Evolutionary conservation across 2,113 vertebrate species (phyloP).

Genomic region (Gymnobelideus leadbeateri): DNA sequence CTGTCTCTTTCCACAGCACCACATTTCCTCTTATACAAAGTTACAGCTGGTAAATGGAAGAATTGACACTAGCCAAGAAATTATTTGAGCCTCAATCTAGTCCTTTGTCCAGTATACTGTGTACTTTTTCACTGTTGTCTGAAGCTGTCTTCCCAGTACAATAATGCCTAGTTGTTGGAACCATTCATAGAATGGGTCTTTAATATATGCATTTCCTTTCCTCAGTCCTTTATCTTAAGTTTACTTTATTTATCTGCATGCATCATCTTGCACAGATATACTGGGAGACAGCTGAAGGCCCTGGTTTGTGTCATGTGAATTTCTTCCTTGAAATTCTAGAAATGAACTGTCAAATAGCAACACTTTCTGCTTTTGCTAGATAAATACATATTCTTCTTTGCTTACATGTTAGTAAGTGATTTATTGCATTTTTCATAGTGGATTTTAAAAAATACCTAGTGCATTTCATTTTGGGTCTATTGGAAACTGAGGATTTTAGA

Average conservation of each 20-base stretch:
- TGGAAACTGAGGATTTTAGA: slow-evolving; percentile 54
- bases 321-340: slow-evolving; percentile 6
- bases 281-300: neutral
- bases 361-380: slow-evolving; percentile 13
- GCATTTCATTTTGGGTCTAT: neutral
- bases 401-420: slow-evolving; percentile 2
- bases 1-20: neutral
- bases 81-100: neutral
- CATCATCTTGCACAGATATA: neutral
- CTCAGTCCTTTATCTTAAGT: neutral
- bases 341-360: slow-evolving; percentile 24
- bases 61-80: neutral
- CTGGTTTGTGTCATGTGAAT: neutral
- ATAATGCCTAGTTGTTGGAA: neutral
- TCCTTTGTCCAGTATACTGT: neutral
- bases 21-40: too few relatives aligned
- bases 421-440: neutral
- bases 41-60: neutral
- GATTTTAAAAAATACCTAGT: neutral
- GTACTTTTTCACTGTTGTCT: neutral
- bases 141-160: neutral
- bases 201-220: neutral
- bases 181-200: neutral
- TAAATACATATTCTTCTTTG: neutral
- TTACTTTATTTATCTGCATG: neutral